Conservation (phyloP, 2,888 invertebrate species). For the Thereva unica region DNA sequence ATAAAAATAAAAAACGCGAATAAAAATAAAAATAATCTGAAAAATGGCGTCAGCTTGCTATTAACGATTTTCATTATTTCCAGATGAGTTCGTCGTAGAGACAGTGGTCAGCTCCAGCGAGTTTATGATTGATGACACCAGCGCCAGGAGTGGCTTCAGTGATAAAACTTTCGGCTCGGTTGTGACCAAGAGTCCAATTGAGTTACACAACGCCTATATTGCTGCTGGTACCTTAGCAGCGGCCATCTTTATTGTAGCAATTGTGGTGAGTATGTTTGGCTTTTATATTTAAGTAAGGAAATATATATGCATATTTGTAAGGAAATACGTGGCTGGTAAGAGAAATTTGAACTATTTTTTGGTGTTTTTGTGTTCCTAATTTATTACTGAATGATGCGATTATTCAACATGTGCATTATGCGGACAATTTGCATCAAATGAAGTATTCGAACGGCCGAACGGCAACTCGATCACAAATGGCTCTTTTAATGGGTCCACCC, state of each 20-base stretch:
- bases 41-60: constrained; percentile 31
- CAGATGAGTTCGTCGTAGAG: constrained; percentile 73
- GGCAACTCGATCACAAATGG: too few relatives aligned
- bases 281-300: constrained; percentile 12
- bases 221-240: constrained; percentile 77
- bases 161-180: constrained; percentile 58
- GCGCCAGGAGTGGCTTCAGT: constrained; percentile 53
- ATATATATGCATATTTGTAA: too few relatives aligned
- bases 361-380: too few relatives aligned
- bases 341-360: too few relatives aligned
- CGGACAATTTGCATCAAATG: too few relatives aligned
- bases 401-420: too few relatives aligned
- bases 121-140: constrained; percentile 58
- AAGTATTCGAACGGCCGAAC: too few relatives aligned
- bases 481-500: too few relatives aligned
- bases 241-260: constrained; percentile 73
- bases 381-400: too few relatives aligned
- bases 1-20: constrained; percentile 11
- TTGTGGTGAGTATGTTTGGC: constrained; percentile 64
- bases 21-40: constrained; percentile 7
- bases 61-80: constrained; percentile 30
- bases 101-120: constrained; percentile 63
- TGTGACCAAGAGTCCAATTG: constrained; percentile 61
- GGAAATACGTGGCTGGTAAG: too few relatives aligned
- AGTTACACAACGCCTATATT: constrained; percentile 76